Evolutionary conservation across 2,113 vertebrate species (phyloP).

Genomic region (Entomyzon cyanotis): DNA sequence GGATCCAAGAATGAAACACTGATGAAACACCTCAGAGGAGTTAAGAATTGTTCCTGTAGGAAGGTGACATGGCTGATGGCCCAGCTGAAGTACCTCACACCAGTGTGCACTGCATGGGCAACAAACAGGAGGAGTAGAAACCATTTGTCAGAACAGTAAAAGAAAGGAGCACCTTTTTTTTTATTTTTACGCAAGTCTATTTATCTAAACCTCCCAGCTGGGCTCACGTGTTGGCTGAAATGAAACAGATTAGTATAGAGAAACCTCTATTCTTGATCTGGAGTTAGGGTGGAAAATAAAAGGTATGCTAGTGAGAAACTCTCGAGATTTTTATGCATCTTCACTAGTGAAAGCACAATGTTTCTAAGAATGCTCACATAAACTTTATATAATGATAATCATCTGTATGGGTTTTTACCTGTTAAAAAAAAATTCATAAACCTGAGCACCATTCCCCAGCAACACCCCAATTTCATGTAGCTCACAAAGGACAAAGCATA

Average conservation of each 20-base stretch:
- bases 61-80: background rate
- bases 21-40: no score
- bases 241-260: background rate
- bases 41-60: accelerated
- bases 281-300: background rate
- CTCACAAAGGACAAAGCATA: background rate
- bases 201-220: background rate
- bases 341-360: background rate
- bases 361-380: background rate
- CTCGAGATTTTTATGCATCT: background rate
- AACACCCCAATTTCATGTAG: background rate
- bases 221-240: background rate
- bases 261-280: background rate
- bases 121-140: background rate
- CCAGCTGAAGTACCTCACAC: background rate
- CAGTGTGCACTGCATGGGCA: background rate
- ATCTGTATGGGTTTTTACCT: background rate
- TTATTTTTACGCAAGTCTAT: background rate
- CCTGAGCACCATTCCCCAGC: background rate
- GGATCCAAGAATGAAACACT: background rate
- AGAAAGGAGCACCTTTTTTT: background rate
- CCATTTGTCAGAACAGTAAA: background rate
- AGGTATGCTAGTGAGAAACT: background rate
- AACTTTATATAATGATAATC: background rate
- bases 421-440: background rate